Evolutionary conservation across 2,888 invertebrate species (phyloP), one percentile per base, ranked within the genome.

Genomic region (Stenodera caucasica): DNA sequence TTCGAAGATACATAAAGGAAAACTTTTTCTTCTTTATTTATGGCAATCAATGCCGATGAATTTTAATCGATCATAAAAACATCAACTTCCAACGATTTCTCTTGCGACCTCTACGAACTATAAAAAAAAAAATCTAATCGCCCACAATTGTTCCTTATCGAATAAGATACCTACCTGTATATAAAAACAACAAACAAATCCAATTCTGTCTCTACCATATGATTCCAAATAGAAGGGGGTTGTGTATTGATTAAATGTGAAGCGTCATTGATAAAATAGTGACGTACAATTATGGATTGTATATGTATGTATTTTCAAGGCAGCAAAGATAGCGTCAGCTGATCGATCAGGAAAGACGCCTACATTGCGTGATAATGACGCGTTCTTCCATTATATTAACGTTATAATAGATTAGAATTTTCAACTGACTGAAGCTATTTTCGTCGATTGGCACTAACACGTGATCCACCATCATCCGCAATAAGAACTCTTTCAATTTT

Each of bases 301-400:
- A 29, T 14, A 15, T 14, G 21, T 45, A n/a, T n/a, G n/a, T 45
- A 18, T 12, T 45, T 45, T 18, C 21, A 45, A 45, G 21, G 21
- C 59, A 49, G 37, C 37, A 52, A 53, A 45, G 29, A 26, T 40
- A 18, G 14, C 49, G 18, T 53, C 57, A 57, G 57, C 57, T 57
- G 58, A 64, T 64, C 64, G 64, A 64, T 64, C 49, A 56, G 53
- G 55, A 53, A 58, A 33, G 55, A 61, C 64, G 61, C 61, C 53
- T 64, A 58, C 52, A 33, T 64, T 58, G 64, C 61, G 64, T 64
- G 61, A 51, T 45, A 15, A 33, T 15, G 23, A 53, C 45, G 57
- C 58, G 53, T 61, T 32, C 50, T 62, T 62, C 18, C 18, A 8
- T 53, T 57, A 33, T 52, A 61, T 54, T 61, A 58, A 52, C 61